These are phyloP conservation scores for Myoxocephalus aenaeus DNA, from an alignment of 2,797 vertebrate species.

Conservation along the genomic window DNA sequence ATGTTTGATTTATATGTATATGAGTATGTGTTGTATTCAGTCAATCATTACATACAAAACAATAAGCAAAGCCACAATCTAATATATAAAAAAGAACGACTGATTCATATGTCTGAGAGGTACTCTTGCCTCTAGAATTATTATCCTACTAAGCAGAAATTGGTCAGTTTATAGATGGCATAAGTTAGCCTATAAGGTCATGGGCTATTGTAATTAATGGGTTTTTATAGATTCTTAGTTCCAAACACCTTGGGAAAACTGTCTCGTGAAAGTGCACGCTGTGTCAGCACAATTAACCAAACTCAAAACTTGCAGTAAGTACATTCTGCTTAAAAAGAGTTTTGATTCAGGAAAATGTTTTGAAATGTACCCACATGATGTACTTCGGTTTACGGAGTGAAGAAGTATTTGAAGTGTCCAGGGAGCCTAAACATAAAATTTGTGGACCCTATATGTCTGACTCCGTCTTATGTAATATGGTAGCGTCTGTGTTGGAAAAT, in stretches of 20 bases:
- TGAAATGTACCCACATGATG: neutral
- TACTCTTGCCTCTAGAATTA: slow-evolving; percentile 7
- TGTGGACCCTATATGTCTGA: neutral
- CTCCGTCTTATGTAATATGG: neutral
- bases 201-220: slow-evolving; percentile 45
- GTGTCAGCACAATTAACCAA: slow-evolving; percentile 39
- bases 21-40: no score
- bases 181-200: slow-evolving; percentile 43
- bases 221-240: slow-evolving; percentile 37
- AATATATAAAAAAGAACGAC: no score
- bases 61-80: no score
- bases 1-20: slow-evolving; percentile 14
- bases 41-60: no score
- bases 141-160: slow-evolving; percentile 49
- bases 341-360: neutral
- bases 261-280: slow-evolving; percentile 51
- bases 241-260: slow-evolving; percentile 41
- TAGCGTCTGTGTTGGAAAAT: neutral
- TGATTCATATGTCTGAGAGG: slow-evolving; percentile 8
- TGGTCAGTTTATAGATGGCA: slow-evolving; percentile 42
- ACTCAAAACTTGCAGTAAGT: slow-evolving; percentile 4
- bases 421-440: neutral
- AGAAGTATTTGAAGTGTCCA: neutral
- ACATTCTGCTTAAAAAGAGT: neutral
- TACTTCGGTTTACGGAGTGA: neutral